Conservation (phyloP, 1,140 invertebrate genomes). For the Drepana arcuata region DNA sequence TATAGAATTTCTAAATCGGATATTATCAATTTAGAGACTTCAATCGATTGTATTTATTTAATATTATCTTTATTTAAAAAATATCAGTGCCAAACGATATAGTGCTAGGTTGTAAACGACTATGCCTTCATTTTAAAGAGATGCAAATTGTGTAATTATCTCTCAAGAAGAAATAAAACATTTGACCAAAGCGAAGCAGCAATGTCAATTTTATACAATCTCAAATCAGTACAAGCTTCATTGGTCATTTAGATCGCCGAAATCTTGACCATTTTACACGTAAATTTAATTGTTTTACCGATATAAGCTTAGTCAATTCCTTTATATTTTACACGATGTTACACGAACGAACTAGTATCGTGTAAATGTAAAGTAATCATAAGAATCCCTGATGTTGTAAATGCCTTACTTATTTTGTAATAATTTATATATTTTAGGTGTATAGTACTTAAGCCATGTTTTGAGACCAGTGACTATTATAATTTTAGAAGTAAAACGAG, state of each 20-base stretch:
- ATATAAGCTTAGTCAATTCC: conserved; percentile 67
- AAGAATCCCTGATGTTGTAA: conserved; percentile 67
- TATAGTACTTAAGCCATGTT: conserved; percentile 72
- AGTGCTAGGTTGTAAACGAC: conserved; percentile 61
- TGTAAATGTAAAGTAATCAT: conserved; percentile 59
- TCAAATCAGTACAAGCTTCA: conserved; percentile 37
- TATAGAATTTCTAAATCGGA: conserved; percentile 42
- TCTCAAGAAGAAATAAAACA: conserved; percentile 23
- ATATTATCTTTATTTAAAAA: conserved; percentile 45
- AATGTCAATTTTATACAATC: conserved; percentile 10
- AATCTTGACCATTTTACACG: conserved; percentile 68
- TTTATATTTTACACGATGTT: conserved; percentile 67
- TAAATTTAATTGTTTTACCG: conserved; percentile 65
- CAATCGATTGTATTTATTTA: conserved; percentile 50
- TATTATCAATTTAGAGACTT: conserved; percentile 28
- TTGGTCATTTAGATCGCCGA: conserved; percentile 61
- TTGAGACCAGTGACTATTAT: conserved; percentile 71
- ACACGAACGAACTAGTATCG: conserved; percentile 51
- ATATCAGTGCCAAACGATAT: conserved; percentile 69
- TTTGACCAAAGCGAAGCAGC: conserved; percentile 33
- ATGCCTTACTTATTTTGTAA: conserved; percentile 72
- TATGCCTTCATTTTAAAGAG: conserved; percentile 42
- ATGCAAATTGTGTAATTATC: conserved; percentile 45
- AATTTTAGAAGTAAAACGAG: conserved; percentile 63
- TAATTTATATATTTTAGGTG: conserved; percentile 72